Evolutionary conservation across 2,797 vertebrate genomes (phyloP).

Genomic region (Caiman crocodilus): DNA sequence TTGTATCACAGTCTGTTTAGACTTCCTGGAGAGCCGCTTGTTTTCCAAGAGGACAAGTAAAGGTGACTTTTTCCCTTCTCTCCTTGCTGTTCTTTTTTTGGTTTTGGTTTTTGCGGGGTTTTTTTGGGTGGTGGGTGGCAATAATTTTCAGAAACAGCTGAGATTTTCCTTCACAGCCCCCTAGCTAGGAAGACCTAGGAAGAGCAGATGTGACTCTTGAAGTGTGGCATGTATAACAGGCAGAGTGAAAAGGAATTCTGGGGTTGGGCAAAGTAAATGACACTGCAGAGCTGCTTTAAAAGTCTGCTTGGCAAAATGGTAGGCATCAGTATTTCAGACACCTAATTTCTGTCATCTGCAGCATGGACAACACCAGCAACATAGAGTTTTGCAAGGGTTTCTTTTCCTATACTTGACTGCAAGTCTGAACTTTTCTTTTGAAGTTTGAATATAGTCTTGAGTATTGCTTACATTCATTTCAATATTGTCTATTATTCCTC

Average conservation of each 20-base stretch:
- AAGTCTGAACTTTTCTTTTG: constrained; percentile 90
- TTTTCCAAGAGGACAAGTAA: not conserved
- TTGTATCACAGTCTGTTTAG: not conserved
- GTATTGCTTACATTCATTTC: constrained; percentile 89
- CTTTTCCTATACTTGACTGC: constrained; percentile 91
- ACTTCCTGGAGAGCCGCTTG: not conserved
- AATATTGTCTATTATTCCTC: constrained; percentile 90
- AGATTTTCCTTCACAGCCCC: not conserved
- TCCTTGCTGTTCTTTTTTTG: not conserved
- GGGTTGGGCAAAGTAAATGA: not conserved
- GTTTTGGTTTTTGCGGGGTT: no score
- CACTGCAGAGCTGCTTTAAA: fast-evolving
- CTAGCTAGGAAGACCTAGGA: not conserved
- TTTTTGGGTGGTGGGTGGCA: not conserved
- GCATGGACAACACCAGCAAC: constrained; percentile 93
- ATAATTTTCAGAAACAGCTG: not conserved
- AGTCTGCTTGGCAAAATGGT: not conserved
- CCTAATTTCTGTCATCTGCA: constrained; percentile 78
- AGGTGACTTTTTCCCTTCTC: not conserved
- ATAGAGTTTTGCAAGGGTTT: constrained; percentile 88
- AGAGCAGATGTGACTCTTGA: not conserved
- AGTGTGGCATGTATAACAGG: not conserved
- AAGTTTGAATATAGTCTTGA: constrained; percentile 87
- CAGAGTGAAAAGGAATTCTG: not conserved
- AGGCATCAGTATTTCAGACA: fast-evolving